Conservation (phyloP, 2,113 vertebrate species). For the Emberiza fucata region DNA sequence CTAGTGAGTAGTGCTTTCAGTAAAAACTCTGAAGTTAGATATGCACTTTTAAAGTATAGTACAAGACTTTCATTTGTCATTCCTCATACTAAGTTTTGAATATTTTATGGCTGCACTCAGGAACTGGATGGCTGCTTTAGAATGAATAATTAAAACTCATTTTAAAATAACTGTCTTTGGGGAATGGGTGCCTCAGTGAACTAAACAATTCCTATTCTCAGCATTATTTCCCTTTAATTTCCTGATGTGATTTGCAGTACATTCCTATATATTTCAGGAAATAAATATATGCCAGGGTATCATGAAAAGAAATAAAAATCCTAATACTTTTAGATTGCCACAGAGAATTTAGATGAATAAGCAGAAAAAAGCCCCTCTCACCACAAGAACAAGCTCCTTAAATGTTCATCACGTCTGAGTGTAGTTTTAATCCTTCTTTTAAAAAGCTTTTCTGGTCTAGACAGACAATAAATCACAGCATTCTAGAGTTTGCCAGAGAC, state of each 20-base stretch:
- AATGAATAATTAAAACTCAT: conserved; percentile 56
- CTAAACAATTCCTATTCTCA: conserved; percentile 29
- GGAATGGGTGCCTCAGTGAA: conserved; percentile 32
- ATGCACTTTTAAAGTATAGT: not conserved
- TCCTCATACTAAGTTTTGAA: conserved; percentile 21
- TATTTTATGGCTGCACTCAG: conserved; percentile 42
- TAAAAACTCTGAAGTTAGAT: not conserved
- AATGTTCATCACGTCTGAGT: not conserved
- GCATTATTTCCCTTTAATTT: conserved; percentile 29
- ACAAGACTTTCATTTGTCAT: conserved; percentile 49
- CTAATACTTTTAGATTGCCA: not conserved
- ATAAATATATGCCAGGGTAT: not conserved
- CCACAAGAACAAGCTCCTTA: not conserved
- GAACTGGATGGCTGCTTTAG: not conserved
- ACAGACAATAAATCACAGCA: not conserved
- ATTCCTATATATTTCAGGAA: not conserved
- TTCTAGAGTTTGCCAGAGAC: not conserved
- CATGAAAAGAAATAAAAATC: not conserved
- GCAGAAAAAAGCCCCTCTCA: not conserved
- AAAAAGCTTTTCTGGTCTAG: not conserved
- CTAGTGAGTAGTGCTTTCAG: not conserved
- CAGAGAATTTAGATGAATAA: not conserved
- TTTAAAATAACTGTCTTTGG: conserved; percentile 40
- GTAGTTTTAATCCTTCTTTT: not conserved
- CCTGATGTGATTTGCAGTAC: not conserved